Conservation (phyloP, 2,888 invertebrate species). For the Agrotis exclamationis region DNA sequence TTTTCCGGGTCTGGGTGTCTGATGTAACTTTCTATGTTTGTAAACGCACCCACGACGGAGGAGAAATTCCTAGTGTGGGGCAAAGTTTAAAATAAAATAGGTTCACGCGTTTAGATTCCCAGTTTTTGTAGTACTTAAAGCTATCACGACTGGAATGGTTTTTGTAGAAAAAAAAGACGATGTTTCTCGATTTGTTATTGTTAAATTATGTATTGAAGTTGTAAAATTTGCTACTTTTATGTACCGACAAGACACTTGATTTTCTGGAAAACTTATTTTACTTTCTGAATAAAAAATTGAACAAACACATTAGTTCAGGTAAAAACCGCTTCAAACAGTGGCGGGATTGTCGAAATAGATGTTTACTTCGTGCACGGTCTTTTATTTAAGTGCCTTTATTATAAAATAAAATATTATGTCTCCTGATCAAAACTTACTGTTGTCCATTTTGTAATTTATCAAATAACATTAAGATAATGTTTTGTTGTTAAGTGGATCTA, state of each 20-base stretch:
- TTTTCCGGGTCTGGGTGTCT: too few relatives aligned
- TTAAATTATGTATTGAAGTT: neutral
- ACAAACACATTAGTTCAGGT: too few relatives aligned
- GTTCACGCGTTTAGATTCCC: neutral
- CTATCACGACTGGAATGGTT: neutral
- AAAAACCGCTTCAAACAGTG: neutral
- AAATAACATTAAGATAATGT: slow-evolving; percentile 1
- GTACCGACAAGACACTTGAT: too few relatives aligned
- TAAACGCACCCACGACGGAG: too few relatives aligned
- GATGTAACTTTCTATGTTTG: too few relatives aligned
- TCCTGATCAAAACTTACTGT: slow-evolving; percentile 30
- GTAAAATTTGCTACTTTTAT: neutral
- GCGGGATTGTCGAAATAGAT: neutral
- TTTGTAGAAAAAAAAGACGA: neutral
- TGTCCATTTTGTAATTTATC: slow-evolving; percentile 4
- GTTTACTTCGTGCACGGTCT: slow-evolving; percentile 4
- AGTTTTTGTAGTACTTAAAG: neutral
- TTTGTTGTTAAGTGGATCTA: slow-evolving; percentile 2
- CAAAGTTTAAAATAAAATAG: too few relatives aligned
- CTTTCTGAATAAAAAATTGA: too few relatives aligned
- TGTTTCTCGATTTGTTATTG: neutral
- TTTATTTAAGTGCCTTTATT: slow-evolving; percentile 2
- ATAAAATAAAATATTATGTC: slow-evolving; percentile 16
- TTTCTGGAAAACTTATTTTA: too few relatives aligned
- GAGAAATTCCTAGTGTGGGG: too few relatives aligned